phyloP scores from a whole-genome alignment of 2,113 vertebrate species.

The Hippocampus zosterae region DNA sequence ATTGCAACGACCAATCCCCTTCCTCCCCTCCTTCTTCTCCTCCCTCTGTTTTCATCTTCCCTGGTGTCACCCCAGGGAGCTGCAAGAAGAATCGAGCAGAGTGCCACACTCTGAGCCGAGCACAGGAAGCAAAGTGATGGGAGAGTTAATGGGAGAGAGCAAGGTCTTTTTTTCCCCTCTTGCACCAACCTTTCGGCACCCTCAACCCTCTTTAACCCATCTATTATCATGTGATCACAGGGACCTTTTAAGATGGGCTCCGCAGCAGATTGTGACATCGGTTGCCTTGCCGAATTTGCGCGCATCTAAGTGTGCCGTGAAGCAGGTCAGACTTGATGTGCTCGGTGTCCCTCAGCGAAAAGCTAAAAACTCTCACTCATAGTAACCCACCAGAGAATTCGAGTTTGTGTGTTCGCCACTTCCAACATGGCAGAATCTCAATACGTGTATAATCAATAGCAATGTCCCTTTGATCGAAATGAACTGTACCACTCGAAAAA shows the following conservation, averaged over 20 bases:
- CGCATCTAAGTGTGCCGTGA: conserved; percentile 18
- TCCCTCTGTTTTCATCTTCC: conserved; percentile 38
- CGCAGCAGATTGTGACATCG: conserved; percentile 14
- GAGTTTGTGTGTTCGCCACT: conserved; percentile 20
- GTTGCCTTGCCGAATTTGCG: conserved; percentile 3
- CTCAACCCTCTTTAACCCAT: no score
- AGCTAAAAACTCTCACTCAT: conserved; percentile 41
- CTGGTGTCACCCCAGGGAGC: conserved; percentile 27
- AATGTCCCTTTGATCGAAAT: neutral
- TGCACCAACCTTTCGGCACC: neutral
- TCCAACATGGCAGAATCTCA: conserved; percentile 25
- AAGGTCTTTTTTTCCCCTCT: conserved; percentile 34
- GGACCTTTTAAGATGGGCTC: conserved; percentile 34
- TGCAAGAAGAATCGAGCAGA: conserved; percentile 25
- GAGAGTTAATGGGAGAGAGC: conserved; percentile 56
- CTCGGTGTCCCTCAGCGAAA: conserved; percentile 27
- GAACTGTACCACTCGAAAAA: no score
- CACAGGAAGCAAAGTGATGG: conserved; percentile 25
- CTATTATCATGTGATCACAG: conserved; percentile 48
- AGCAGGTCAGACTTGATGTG: conserved; percentile 41
- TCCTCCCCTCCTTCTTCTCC: conserved; percentile 8
- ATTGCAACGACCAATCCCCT: conserved; percentile 39
- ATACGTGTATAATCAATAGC: conserved; percentile 1
- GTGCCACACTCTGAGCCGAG: conserved; percentile 6
- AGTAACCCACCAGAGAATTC: conserved; percentile 34